A percentile compares a stretch with the other conserved stretches of the same genome.
phyloP scores from a whole-genome alignment of 2,888 invertebrate species.

The Colletes collaris region DNA sequence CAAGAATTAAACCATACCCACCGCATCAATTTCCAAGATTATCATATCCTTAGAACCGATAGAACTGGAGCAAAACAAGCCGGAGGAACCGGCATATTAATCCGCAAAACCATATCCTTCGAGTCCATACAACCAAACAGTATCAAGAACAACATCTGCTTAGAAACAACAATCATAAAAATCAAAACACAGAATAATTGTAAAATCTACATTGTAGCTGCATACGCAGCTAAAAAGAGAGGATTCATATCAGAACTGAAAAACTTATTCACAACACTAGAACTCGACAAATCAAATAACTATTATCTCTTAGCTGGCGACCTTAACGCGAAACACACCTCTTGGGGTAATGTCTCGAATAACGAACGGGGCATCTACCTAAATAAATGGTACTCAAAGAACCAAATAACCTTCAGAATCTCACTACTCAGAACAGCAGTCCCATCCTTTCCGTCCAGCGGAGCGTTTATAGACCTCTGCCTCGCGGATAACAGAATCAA shows the following conservation, averaged over 20 bases:
- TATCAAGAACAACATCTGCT: neutral
- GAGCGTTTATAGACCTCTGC: neutral
- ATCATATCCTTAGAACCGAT: neutral
- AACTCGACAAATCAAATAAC: slow-evolving; percentile 18
- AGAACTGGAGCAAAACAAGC: neutral
- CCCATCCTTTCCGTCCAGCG: neutral
- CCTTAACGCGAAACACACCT: slow-evolving; percentile 43
- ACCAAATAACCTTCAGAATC: neutral
- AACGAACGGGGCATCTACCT: neutral
- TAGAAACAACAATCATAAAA: neutral
- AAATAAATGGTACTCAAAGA: neutral
- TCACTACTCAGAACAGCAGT: neutral
- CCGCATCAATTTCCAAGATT: neutral
- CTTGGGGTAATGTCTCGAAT: neutral
- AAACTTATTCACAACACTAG: slow-evolving; percentile 11
- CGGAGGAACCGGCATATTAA: neutral
- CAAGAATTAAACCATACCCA: neutral
- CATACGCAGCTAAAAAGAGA: neutral
- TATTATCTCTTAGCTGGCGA: slow-evolving; percentile 51
- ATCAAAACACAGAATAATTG: neutral
- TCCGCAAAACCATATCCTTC: neutral
- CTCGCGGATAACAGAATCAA: neutral
- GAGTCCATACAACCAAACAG: neutral
- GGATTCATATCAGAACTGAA: slow-evolving; percentile 24
- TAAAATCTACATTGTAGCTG: neutral